Evolutionary conservation across 2,113 vertebrate genomes (phyloP).

Genomic region (Tautogolabrus adspersus): DNA sequence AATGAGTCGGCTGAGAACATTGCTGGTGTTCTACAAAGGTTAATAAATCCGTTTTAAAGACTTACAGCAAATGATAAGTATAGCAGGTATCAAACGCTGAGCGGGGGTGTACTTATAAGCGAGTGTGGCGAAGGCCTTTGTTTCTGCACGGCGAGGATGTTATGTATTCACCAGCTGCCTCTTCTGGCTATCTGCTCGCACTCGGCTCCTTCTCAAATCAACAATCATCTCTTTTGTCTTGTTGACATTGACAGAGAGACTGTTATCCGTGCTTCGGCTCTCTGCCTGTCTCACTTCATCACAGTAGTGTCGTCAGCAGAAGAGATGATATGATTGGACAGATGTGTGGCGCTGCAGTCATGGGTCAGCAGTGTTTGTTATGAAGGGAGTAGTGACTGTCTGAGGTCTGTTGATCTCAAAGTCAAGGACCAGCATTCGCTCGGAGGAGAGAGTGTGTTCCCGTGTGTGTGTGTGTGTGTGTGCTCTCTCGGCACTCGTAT

Average conservation of each 20-base stretch:
- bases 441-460: conserved; percentile 1
- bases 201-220: conserved; percentile 18
- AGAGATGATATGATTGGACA: conserved; percentile 51
- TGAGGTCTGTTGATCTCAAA: conserved; percentile 58
- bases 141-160: background rate
- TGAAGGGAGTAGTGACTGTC: conserved; percentile 26
- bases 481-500: conserved; percentile 32
- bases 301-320: conserved; percentile 12
- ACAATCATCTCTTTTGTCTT: conserved; percentile 29
- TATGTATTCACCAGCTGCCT: background rate
- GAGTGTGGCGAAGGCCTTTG: background rate
- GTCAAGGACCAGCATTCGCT: conserved; percentile 49
- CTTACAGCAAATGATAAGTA: too few relatives aligned
- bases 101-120: background rate
- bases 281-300: conserved; percentile 31
- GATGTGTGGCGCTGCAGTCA: conserved; percentile 15
- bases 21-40: too few relatives aligned
- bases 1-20: too few relatives aligned
- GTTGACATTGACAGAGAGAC: conserved; percentile 52
- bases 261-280: conserved; percentile 22
- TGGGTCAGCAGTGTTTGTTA: conserved; percentile 51
- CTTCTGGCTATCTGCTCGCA: background rate
- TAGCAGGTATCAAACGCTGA: too few relatives aligned
- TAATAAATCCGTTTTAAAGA: too few relatives aligned
- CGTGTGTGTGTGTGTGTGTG: conserved; percentile 30